Percentiles rank a stretch among this genome's conserved stretches.
Evolutionary conservation across 1,140 invertebrate genomes (phyloP).

Genomic region (Venturia canescens): DNA sequence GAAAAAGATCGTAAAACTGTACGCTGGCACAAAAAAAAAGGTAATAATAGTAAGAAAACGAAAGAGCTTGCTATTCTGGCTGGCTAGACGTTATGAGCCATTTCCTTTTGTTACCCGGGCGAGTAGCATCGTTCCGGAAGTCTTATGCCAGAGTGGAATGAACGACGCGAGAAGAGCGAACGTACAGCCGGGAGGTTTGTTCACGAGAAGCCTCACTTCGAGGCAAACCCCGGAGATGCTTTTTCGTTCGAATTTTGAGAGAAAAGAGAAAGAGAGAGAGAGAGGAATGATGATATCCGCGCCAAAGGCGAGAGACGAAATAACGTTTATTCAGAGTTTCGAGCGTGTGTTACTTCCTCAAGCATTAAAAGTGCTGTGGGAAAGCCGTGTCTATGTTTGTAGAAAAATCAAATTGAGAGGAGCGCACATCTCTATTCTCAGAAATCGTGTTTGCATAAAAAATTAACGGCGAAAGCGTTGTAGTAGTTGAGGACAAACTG

Average conservation of each 20-base stretch:
- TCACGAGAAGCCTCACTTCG: neutral
- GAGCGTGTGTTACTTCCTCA: no score
- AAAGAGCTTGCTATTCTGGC: neutral
- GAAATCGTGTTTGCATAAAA: neutral
- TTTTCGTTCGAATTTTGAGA: neutral
- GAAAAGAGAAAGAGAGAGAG: neutral
- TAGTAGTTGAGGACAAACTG: no score
- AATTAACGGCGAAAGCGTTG: neutral
- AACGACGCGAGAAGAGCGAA: constrained; percentile 19
- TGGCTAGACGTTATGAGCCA: constrained; percentile 36
- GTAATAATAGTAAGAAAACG: constrained; percentile 4
- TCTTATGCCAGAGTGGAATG: constrained; percentile 36
- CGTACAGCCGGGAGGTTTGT: neutral
- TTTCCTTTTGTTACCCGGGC: constrained; percentile 30
- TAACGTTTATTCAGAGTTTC: neutral
- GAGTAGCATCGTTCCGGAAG: constrained; percentile 35
- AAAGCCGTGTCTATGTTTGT: no score
- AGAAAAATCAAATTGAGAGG: neutral
- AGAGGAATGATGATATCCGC: neutral
- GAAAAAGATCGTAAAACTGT: neutral
- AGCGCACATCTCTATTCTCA: neutral
- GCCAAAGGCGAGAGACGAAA: neutral
- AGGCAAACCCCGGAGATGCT: neutral
- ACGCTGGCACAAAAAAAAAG: neutral
- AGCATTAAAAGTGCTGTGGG: no score